Evolutionary conservation across 2,113 vertebrate species (phyloP), one percentile per base, ranked within the genome.

Genomic region (Harpagus bidentatus): DNA sequence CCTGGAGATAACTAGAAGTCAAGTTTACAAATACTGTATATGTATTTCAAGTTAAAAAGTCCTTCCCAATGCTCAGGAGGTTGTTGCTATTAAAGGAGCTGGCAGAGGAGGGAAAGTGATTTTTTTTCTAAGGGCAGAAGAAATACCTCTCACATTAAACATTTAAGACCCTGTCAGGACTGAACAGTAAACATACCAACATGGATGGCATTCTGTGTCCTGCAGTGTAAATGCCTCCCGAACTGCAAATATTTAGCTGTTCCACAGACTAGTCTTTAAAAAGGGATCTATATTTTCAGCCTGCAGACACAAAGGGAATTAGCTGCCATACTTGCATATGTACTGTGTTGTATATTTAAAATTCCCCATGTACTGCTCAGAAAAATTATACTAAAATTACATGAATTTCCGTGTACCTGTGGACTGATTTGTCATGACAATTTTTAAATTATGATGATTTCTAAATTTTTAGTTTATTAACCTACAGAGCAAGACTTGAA

Each of bases 111-210:
- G 22, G 20, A 93, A 91, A 84, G 55, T 3, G 29, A 48, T 48
- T 52, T 65, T 52, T 84, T 85, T 56, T 31, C 52, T 76, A 76
- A 87, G 40, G 94, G 67, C 48, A 89, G 73, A 93, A 79, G 62
- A 95, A 91, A 59, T 83, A 78, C 58, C 17, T 80, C 40, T 69
- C 55, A 94, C 58, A 92, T 97, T 92, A 96, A 97, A 96, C 78
- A 90, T 94, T 82, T 65, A 95, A 96, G 28, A 96, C 38, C 18
- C 76, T 77, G 48, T 84, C 74, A 88, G 42, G n/a, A 70, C 50
- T 66, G n/a, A 94, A 96, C 31, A 93, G 72, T 36, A 96, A 97
- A 96, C 42, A 91, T 31, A 89, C 17, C 61, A 93, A 92, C 48
- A 87, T 22, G 40, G 92, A 93, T 62, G 71, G 53, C 82, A 95